Percentiles rank a stretch among this genome's conserved stretches.
Conservation (phyloP, 2,797 vertebrate genomes). For the Neosilurus mollespiculum region DNA sequence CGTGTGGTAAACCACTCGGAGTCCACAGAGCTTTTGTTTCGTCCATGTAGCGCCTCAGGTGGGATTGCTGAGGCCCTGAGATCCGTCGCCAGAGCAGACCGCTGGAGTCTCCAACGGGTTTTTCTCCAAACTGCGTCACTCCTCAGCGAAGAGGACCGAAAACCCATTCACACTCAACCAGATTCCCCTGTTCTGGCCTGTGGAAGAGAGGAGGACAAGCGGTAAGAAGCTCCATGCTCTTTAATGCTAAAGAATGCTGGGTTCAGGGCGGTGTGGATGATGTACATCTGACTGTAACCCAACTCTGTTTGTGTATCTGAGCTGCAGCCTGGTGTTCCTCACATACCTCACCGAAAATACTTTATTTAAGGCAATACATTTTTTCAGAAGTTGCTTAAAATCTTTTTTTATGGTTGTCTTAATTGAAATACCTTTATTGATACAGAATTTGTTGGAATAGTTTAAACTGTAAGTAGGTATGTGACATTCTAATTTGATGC, state of each 20-base stretch:
- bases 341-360: neutral
- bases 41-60: slow-evolving; percentile 45
- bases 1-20: no score
- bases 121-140: slow-evolving; percentile 26
- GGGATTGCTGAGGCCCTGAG: slow-evolving; percentile 63
- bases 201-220: slow-evolving; percentile 16
- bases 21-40: neutral
- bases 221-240: slow-evolving; percentile 54
- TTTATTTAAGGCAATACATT: no score
- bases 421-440: no score
- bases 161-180: neutral
- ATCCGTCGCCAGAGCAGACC: slow-evolving; percentile 45
- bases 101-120: slow-evolving; percentile 47
- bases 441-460: no score
- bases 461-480: no score
- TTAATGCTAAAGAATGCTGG: neutral
- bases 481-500: no score
- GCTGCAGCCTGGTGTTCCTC: neutral
- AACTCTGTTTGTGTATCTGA: neutral
- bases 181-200: neutral
- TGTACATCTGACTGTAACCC: no score
- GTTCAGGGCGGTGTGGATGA: no score
- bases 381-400: no score
- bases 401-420: no score
- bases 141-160: slow-evolving; percentile 26